Evolutionary conservation across 2,888 invertebrate genomes (phyloP), one percentile per base, ranked within the genome.

Genomic region (Cyaniris semiargus): DNA sequence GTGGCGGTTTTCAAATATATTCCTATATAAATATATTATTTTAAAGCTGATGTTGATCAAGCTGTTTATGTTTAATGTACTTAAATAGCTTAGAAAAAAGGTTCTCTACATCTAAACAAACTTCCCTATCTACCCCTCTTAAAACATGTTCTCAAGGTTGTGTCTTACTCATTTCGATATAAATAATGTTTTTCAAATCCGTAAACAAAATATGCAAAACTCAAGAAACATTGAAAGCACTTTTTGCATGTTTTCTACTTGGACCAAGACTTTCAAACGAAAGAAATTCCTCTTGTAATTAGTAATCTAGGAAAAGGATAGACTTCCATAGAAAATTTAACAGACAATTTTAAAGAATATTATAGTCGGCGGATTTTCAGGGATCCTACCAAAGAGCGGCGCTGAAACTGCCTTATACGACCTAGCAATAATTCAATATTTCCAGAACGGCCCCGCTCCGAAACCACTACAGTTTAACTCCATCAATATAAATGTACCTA

Each of bases 351-450:
- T 13, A 23, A 58, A 23, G 13, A 60, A 23, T 60, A 66, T 23
- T 27, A 27, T 15, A 58, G 27, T 27, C 23, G 4, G 23, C 60
- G 60, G 60, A 58, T 58, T 66, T 66, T 66, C 15, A 66, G 27
- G 8, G 13, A 66, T 6, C 66, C 27, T 78, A 75, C 75, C 38
- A 76, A 70, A 70, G 3, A 56, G 70, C 58, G 38, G n/a, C 58
- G 34, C 34, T 34, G 70, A 71, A 78, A 31, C 60, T 56, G 70
- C 34, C 53, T 44, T 70, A 70, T 70, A 75, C 75, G 75, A 70
- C 75, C 79, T 80, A 82, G 81, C 79, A 82, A 84, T 85, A 85
- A 84, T 82, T 83, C 82, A 82, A 85, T 85, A 84, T 84, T 83
- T 82, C 80, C 79, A 79, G 81, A 81, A 76, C 80, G 78, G 81